Base-by-base conservation (phyloP, 2,797 vertebrate genomes). In the Brachyalestes nurse region DNA sequence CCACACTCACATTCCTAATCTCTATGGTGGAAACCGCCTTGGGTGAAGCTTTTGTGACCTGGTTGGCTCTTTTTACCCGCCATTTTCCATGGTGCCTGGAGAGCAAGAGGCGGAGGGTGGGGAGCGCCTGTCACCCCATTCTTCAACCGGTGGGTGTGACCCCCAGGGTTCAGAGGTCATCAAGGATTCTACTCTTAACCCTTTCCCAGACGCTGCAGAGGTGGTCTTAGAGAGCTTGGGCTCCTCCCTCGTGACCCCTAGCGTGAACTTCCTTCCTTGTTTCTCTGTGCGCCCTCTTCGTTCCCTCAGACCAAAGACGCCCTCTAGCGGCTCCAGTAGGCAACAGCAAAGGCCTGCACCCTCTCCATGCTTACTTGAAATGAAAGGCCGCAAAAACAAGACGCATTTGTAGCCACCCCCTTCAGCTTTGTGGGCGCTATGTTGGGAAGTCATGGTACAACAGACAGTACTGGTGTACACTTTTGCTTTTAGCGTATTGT, bases 151-250 rank as follows among this genome's bases (percentile, higher is more conserved):
- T 84, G 83, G 85, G 77, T 69, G 62, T 81, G 61, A 83, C 65
- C 80, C 49, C 51, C 12, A 45, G 47, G 78, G 87, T 83, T 86
- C 83, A 86, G 72, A 86, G 87, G 85, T 88, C 80, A 78, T 62
- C 45, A 79, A 81, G 74, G 72, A 73, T 75, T 79, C 69, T 74
- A 23, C 34, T 74, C 75, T 86, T 85, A 83, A 82, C 86, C 82
- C 82, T 83, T 86, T 82, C 78, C 75, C 71, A 60, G 49, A 67
- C 57, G 45, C 60, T 10, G 23, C 23, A 79, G 62, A 69, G 34
- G 61, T 65, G 74, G 25, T 28, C 40, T 17, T 12, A 25, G 12
- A 34, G 21, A 77, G 51, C 17, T 67, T n/a, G 58, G 34, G 72
- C 75, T 72, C 79, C 79, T 75, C 81, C 86, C 77, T 75, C 62